Evolutionary conservation across 2,888 invertebrate genomes (phyloP), one percentile per base, ranked within the genome.

Genomic region (Drosophila crucigera): DNA sequence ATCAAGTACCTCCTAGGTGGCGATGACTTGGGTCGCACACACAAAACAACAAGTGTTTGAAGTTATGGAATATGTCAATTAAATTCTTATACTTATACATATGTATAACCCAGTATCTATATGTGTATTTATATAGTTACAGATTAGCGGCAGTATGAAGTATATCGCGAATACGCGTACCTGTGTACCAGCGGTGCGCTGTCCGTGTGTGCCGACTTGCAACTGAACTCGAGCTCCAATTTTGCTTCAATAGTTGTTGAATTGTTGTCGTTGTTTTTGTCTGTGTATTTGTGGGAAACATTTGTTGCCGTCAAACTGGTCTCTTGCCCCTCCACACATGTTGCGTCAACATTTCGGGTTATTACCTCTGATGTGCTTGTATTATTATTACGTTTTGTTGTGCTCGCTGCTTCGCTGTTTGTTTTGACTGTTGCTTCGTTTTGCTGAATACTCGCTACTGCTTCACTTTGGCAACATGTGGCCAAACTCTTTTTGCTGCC

Each of bases 171-270:
- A 58, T 75, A 76, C 90, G 92, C 92, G 92, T 92, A 92, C 92
- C 92, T 92, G 92, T 90, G 89, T 83, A 78, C 74, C 74, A 83
- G 80, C 82, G 91, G 84, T 86, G 90, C 88, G 91, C 91, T 91
- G 88, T 91, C 92, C 92, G 92, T 91, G 92, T 90, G 88, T 91
- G 91, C 92, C 92, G 92, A 92, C 89, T 92, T 92, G 92, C 93
- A 91, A 92, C 92, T 92, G 91, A 91, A 83, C 76, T 84, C 84
- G 72, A 80, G 76, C 77, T 84, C 80, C 80, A 72, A 72, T 75
- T 69, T 78, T 79, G 78, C 78, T 69, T 60, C 72, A 73, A 74
- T 67, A 69, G 60, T 72, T 80, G 80, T 79, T 71, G 68, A 81
- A 68, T 73, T 70, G 65, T 60, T 54, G 10, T 74, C 71, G 70